These are phyloP conservation scores for Acinonyx jubatus DNA, from an alignment of 2,113 vertebrate species.

Conservation along the genomic window DNA sequence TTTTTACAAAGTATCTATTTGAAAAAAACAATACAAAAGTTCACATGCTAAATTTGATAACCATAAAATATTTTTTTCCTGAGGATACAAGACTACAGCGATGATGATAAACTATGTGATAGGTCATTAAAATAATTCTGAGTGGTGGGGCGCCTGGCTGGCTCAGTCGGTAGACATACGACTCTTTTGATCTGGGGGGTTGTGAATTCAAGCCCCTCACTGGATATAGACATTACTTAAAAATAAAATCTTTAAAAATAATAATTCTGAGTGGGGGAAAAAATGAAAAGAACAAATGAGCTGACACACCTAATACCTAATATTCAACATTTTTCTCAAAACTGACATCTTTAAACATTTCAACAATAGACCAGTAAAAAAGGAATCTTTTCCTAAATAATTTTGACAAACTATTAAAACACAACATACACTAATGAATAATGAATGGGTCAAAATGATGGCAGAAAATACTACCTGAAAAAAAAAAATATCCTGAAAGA, in stretches of 20 bases:
- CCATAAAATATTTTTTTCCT: not conserved
- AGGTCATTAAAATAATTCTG: constrained; percentile 40
- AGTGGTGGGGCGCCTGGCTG: not conserved
- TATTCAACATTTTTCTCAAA: constrained; percentile 54
- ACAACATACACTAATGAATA: constrained; percentile 12
- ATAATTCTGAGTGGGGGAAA: not conserved
- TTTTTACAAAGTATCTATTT: constrained; percentile 18
- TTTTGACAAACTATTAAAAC: constrained; percentile 41
- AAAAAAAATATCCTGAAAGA: not conserved
- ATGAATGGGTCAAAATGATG: constrained; percentile 13
- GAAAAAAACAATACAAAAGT: not conserved
- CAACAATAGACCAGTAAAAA: not conserved
- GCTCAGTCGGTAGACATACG: too few species aligned
- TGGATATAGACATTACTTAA: too few species aligned
- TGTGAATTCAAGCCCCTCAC: too few species aligned
- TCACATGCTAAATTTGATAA: constrained; percentile 48
- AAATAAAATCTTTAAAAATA: not conserved
- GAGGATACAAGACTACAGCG: not conserved
- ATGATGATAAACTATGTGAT: not conserved
- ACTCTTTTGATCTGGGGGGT: too few species aligned
- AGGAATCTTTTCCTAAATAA: constrained; percentile 10
- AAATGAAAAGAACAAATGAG: constrained; percentile 11
- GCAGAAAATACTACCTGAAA: constrained; percentile 29
- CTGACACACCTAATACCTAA: not conserved
- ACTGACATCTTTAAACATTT: constrained; percentile 48